Conservation (phyloP, 2,888 invertebrate species). For the Drosophila leonis region DNA sequence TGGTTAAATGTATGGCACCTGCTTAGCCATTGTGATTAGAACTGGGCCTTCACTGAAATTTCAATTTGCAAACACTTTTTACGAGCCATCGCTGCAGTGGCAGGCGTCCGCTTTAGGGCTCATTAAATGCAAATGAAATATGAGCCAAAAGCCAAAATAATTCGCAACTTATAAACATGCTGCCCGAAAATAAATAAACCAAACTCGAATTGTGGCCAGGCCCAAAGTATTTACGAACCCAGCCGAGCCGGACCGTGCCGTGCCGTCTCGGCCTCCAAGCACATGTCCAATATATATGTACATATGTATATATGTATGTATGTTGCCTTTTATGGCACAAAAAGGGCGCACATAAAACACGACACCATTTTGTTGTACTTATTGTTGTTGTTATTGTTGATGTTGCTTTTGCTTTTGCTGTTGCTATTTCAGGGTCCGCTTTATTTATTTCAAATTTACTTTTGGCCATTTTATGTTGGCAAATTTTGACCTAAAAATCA, state of each 20-base stretch:
- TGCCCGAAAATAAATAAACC: slow-evolving; percentile 32
- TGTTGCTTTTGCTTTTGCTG: slow-evolving; percentile 38
- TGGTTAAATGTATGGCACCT: slow-evolving; percentile 66
- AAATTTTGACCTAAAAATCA: slow-evolving; percentile 83
- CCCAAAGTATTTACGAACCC: slow-evolving; percentile 20
- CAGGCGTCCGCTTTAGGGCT: slow-evolving; percentile 45
- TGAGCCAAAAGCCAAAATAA: slow-evolving; percentile 62
- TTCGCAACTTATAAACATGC: slow-evolving; percentile 59
- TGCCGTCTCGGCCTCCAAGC: slow-evolving; percentile 16
- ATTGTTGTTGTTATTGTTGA: slow-evolving; percentile 37
- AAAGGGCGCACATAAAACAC: slow-evolving; percentile 70
- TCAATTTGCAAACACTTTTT: slow-evolving; percentile 68
- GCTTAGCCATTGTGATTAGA: slow-evolving; percentile 57
- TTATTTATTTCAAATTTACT: slow-evolving; percentile 80
- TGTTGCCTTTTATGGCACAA: slow-evolving; percentile 59
- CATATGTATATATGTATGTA: slow-evolving; percentile 6
- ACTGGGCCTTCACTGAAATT: slow-evolving; percentile 34
- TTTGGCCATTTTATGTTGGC: slow-evolving; percentile 79
- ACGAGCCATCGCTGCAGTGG: slow-evolving; percentile 30
- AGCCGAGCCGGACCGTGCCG: not conserved
- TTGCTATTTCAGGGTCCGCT: slow-evolving; percentile 39
- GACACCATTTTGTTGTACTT: slow-evolving; percentile 59
- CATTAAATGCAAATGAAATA: slow-evolving; percentile 71
- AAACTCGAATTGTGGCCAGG: slow-evolving; percentile 29
- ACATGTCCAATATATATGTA: slow-evolving; percentile 2